These are phyloP conservation scores for Globicephala melas DNA, from an alignment of 2,113 vertebrate species.

Conservation along the genomic window DNA sequence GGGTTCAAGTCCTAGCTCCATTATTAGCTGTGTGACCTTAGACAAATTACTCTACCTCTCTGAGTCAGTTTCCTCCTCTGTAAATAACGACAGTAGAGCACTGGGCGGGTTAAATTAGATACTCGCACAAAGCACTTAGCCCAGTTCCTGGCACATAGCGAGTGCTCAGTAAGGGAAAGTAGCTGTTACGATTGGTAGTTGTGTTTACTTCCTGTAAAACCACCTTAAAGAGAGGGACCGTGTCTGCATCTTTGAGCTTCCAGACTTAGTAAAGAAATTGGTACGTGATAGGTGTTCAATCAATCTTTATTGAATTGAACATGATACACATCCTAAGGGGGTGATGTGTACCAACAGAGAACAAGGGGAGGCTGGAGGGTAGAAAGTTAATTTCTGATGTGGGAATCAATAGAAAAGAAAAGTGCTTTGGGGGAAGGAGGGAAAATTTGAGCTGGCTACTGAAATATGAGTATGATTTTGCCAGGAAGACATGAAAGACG, in stretches of 20 bases:
- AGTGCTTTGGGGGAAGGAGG: background rate
- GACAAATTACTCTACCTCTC: background rate
- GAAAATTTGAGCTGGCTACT: background rate
- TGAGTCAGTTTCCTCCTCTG: background rate
- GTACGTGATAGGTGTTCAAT: background rate
- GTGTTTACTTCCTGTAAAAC: background rate
- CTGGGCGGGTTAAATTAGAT: background rate
- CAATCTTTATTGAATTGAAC: background rate
- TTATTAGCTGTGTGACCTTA: background rate
- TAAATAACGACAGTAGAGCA: background rate
- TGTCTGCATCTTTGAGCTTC: background rate
- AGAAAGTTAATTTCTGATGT: background rate
- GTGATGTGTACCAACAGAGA: background rate
- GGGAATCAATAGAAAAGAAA: background rate
- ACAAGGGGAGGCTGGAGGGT: background rate
- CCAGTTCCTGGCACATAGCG: background rate
- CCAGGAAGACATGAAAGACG: background rate
- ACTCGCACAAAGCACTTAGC: background rate
- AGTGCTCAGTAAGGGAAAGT: background rate
- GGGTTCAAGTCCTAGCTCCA: background rate
- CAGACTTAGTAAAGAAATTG: background rate
- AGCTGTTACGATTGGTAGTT: rapidly evolving
- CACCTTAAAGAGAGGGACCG: background rate
- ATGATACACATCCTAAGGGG: background rate
- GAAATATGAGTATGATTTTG: background rate